A percentile compares a stretch with the other conserved stretches of the same genome.
These are phyloP conservation scores for Darevskia nairensis DNA, from an alignment of 2,797 vertebrate species.

Conservation along the genomic window DNA sequence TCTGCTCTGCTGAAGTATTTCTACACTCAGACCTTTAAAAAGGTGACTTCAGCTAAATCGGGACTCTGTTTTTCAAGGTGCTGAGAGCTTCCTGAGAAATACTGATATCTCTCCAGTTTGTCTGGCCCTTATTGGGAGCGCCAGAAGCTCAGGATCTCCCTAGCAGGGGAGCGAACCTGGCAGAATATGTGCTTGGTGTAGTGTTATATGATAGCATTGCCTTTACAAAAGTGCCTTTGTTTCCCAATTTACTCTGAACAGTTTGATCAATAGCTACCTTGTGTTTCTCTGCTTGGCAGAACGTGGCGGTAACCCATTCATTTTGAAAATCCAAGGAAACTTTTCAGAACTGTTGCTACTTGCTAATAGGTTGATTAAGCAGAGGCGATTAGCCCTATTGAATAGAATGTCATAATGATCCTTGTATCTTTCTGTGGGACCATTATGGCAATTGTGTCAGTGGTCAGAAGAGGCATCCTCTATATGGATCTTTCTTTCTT, in stretches of 20 bases:
- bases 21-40: neutral
- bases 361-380: constrained; percentile 35
- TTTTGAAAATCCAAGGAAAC: neutral
- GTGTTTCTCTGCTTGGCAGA: constrained; percentile 7
- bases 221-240: constrained; percentile 48
- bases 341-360: constrained; percentile 37
- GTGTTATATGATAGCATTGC: constrained; percentile 19
- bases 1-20: constrained; percentile 24
- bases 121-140: neutral
- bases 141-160: neutral
- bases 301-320: neutral
- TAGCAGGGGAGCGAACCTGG: constrained; percentile 11
- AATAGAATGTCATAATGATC: constrained; percentile 12
- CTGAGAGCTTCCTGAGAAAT: neutral
- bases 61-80: constrained; percentile 1
- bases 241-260: neutral
- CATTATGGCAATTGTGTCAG: neutral
- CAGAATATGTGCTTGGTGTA: neutral
- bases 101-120: neutral
- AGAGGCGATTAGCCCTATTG: neutral
- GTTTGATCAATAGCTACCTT: constrained; percentile 47
- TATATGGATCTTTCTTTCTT: neutral
- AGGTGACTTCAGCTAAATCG: constrained; percentile 26
- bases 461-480: neutral
- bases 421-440: neutral